These are phyloP conservation scores for Halocynthia roretzi DNA, from an alignment of 23 tunicate species.

Conservation along the genomic window DNA sequence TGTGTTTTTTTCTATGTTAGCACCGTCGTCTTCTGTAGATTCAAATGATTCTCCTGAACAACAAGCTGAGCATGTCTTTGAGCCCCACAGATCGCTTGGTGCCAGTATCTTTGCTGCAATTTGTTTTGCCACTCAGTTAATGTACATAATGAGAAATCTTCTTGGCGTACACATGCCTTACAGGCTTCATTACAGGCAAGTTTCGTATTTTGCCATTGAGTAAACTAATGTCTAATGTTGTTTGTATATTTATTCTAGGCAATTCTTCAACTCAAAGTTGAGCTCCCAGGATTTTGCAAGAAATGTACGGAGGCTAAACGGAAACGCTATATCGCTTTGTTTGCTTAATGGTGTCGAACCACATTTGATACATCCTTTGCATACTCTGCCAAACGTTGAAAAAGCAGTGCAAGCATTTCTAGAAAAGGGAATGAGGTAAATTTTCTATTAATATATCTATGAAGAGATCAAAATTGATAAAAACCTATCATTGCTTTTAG, in stretches of 20 bases:
- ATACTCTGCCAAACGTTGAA: conserved; percentile 61
- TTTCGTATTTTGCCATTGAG: neutral
- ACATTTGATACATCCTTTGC: conserved; percentile 53
- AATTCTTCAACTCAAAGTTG: neutral
- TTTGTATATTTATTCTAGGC: conserved; percentile 2
- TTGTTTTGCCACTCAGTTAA: conserved; percentile 56
- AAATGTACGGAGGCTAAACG: conserved; percentile 18
- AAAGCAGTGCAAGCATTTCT: conserved; percentile 31
- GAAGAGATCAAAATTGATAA: neutral
- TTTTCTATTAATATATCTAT: neutral
- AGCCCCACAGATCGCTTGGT: neutral
- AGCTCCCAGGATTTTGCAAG: conserved; percentile 10
- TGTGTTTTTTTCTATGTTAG: too few species aligned
- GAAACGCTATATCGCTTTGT: conserved; percentile 11
- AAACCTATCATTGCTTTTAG: conserved; percentile 1
- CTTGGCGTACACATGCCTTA: conserved; percentile 60
- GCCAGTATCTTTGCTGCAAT: conserved; percentile 45
- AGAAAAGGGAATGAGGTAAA: conserved; percentile 42
- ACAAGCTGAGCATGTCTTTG: too few species aligned
- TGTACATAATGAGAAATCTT: conserved; percentile 42
- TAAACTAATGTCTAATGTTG: neutral
- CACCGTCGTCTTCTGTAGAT: too few species aligned
- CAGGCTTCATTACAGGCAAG: conserved; percentile 46
- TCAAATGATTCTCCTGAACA: too few species aligned
- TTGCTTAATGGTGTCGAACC: conserved; percentile 16